Evolutionary conservation across 1,140 invertebrate species (phyloP).

Genomic region (Solenopsis fugax): DNA sequence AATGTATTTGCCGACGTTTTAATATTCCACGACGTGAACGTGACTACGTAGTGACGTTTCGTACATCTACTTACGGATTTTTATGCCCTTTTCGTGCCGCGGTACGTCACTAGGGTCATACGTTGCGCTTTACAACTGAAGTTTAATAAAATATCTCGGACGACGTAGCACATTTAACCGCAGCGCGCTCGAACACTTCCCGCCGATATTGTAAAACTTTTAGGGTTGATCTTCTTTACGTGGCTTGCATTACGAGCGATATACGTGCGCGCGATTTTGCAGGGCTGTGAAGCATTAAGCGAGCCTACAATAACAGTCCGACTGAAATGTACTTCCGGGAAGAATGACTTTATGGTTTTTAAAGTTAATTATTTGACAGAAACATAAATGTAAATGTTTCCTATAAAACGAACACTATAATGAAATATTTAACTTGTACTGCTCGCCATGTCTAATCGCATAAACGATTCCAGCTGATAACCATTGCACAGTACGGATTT

Average conservation of each 20-base stretch:
- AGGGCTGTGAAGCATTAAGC: conserved; percentile 13
- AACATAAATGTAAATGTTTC: not conserved
- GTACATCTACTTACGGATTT: conserved; percentile 53
- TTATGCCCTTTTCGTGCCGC: conserved; percentile 35
- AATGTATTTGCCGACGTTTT: conserved; percentile 44
- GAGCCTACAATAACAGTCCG: not conserved
- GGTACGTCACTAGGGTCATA: conserved; percentile 4
- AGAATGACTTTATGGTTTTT: not conserved
- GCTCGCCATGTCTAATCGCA: not conserved
- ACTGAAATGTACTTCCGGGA: not conserved
- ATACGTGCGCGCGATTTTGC: conserved; percentile 10
- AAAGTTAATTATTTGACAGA: conserved; percentile 1
- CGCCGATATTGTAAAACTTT: conserved; percentile 54
- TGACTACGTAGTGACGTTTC: conserved; percentile 44
- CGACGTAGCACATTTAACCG: conserved; percentile 37
- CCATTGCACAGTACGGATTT: not conserved
- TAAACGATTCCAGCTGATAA: not conserved
- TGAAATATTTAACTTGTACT: not conserved
- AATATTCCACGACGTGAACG: conserved; percentile 37
- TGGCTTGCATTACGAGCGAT: conserved; percentile 30
- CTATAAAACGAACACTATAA: not conserved
- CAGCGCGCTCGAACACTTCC: not conserved
- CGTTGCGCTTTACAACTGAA: conserved; percentile 45
- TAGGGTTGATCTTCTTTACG: conserved; percentile 15
- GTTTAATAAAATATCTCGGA: conserved; percentile 56